Conservation (phyloP, 2,113 vertebrate genomes). For the Penelope pileata region DNA sequence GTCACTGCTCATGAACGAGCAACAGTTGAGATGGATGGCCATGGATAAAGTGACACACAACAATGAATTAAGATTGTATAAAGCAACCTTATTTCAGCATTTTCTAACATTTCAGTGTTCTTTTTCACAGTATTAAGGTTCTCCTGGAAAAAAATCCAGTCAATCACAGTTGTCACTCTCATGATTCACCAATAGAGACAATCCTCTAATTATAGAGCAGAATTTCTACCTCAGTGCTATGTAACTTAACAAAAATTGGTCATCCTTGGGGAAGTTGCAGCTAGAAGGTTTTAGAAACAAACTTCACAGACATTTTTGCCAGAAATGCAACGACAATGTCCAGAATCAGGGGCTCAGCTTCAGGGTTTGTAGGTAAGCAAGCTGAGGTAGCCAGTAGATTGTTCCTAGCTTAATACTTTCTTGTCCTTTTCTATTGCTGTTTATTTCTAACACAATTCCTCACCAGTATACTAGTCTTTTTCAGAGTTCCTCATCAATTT, state of each 20-base stretch:
- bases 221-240: not conserved
- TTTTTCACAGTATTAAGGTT: not conserved
- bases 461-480: not conserved
- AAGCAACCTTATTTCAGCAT: constrained; percentile 4
- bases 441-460: not conserved
- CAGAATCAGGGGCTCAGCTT: not conserved
- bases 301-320: not conserved
- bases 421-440: not conserved
- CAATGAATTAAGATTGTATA: not conserved
- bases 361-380: not conserved
- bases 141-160: not conserved
- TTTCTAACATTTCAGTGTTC: not conserved
- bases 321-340: not conserved
- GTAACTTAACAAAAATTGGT: not conserved
- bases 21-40: not conserved
- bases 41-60: not conserved
- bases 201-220: not conserved
- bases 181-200: not conserved
- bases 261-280: not conserved
- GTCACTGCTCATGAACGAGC: not conserved
- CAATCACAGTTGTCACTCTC: not conserved
- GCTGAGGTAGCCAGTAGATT: not conserved
- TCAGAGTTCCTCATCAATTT: not conserved
- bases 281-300: not conserved
- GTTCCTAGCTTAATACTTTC: not conserved